Conservation (phyloP, 2,113 vertebrate species). For the Meles meles region DNA sequence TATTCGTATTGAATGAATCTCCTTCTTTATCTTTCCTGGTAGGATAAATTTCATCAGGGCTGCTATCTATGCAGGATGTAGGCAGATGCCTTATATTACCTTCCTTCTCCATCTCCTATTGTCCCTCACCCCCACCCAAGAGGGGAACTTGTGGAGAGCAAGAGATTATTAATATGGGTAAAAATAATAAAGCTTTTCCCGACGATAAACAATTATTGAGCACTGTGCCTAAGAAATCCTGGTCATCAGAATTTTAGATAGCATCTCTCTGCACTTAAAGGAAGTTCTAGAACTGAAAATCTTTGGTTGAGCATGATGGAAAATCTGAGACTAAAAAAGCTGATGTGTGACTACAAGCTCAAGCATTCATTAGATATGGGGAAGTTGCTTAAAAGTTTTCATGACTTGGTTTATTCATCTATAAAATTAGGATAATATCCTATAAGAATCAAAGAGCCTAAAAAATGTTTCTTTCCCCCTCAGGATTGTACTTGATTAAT, state of each 20-base stretch:
- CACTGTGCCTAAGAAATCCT: neutral
- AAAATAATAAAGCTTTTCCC: neutral
- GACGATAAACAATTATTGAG: neutral
- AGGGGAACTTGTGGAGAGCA: neutral
- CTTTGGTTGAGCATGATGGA: neutral
- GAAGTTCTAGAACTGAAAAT: neutral
- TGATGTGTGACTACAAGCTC: neutral
- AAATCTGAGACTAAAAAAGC: neutral
- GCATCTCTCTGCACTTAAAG: neutral
- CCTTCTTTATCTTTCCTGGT: constrained; percentile 58
- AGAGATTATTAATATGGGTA: neutral
- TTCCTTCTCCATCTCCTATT: neutral
- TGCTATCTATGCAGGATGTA: neutral
- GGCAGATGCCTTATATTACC: constrained; percentile 13
- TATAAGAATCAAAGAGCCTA: neutral
- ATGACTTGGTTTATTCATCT: neutral
- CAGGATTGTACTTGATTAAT: neutral
- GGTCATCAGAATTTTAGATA: neutral
- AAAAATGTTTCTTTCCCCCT: neutral
- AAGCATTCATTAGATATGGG: neutral
- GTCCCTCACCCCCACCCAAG: fast-evolving
- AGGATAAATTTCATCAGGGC: constrained; percentile 46
- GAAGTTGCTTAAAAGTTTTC: neutral
- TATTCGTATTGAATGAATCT: constrained; percentile 42
- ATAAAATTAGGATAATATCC: neutral